Conservation (phyloP, 2,113 vertebrate genomes). For the Cynoglossus semilaevis region DNA sequence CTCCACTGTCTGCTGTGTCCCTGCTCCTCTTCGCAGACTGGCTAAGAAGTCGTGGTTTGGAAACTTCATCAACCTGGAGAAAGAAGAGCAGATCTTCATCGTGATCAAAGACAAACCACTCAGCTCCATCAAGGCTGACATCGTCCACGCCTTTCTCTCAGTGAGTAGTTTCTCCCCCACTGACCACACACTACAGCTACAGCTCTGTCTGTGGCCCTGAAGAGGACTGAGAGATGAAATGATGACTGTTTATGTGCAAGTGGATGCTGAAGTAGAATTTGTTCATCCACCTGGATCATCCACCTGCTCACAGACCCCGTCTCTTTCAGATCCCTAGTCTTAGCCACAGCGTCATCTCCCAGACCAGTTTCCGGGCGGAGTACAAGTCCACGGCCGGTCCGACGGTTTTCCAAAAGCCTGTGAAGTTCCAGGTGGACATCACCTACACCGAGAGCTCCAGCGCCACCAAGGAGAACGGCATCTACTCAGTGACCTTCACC, state of each 20-base stretch:
- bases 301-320: background rate
- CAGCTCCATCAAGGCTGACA: conserved; percentile 98
- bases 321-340: conserved; percentile 88
- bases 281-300: background rate
- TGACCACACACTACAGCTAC: too few relatives aligned
- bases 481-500: conserved; percentile 99
- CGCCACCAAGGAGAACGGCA: conserved; percentile 92
- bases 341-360: conserved; percentile 98
- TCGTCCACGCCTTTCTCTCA: conserved; percentile 97
- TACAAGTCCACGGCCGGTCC: conserved; percentile 96
- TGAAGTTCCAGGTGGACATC: conserved; percentile 99
- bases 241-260: background rate
- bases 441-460: conserved; percentile 95
- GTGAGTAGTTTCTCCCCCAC: conserved; percentile 3
- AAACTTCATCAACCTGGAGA: conserved; percentile 98
- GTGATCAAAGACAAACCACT: conserved; percentile 97
- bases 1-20: background rate
- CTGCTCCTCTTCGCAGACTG: conserved; percentile 76
- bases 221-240: too few relatives aligned
- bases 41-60: conserved; percentile 99
- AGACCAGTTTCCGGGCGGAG: conserved; percentile 98
- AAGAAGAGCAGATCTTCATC: conserved; percentile 98
- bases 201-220: too few relatives aligned
- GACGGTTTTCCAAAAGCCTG: conserved; percentile 98
- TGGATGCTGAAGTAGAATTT: background rate